phyloP scores from a whole-genome alignment of 1,140 invertebrate genomes.

The Portunus trituberculatus region DNA sequence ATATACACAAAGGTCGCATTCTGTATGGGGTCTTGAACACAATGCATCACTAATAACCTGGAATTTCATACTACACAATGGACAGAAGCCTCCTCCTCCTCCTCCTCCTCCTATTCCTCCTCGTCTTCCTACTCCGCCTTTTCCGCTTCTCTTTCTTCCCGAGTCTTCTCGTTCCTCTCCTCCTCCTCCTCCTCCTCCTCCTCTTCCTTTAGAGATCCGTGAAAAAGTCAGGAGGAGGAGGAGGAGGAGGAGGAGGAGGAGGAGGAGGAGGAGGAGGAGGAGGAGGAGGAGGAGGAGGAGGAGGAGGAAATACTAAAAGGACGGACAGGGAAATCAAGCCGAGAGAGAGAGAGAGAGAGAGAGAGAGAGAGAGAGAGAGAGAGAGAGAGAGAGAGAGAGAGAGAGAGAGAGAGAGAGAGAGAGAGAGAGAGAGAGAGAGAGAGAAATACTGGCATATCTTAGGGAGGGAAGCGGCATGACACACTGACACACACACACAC shows the following conservation, averaged over 20 bases:
- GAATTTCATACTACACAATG: background rate
- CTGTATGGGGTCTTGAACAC: background rate
- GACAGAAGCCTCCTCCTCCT: background rate
- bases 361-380: conserved; percentile 23
- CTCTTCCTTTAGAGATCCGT: background rate
- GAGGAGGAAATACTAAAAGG: background rate
- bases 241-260: no score
- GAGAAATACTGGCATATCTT: background rate
- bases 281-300: background rate
- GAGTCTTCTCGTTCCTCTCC: background rate
- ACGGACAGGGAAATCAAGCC: no score
- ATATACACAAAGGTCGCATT: background rate
- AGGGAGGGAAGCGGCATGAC: no score
- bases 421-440: background rate
- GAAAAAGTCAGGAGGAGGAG: no score
- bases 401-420: no score
- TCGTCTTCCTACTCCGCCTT: background rate
- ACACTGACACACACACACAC: background rate
- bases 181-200: background rate
- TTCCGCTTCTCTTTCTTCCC: background rate
- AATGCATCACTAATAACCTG: background rate
- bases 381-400: background rate
- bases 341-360: background rate
- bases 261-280: background rate
- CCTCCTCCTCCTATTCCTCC: background rate